Conservation (phyloP, 1,140 invertebrate species). For the Drosophila gunungcola region DNA sequence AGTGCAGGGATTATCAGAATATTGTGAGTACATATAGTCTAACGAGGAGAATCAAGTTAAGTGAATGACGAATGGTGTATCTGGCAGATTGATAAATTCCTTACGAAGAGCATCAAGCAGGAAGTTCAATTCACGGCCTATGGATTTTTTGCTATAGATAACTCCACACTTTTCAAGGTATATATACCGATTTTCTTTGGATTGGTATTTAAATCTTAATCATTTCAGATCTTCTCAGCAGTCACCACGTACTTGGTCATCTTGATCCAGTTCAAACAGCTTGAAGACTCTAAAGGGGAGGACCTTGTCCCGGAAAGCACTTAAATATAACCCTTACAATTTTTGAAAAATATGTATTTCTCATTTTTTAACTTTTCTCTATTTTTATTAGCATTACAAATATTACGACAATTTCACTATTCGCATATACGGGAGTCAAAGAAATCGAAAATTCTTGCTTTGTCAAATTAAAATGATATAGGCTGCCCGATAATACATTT, state of each 20-base stretch:
- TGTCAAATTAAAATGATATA: slow-evolving; percentile 32
- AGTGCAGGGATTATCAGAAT: slow-evolving; percentile 77
- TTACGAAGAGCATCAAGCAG: slow-evolving; percentile 83
- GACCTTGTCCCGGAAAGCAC: slow-evolving; percentile 36
- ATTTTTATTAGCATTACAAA: slow-evolving; percentile 62
- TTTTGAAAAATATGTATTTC: slow-evolving; percentile 8
- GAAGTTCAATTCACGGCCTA: slow-evolving; percentile 83
- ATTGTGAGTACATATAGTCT: slow-evolving; percentile 52
- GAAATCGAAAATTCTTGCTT: slow-evolving; percentile 6
- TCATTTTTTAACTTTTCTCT: slow-evolving; percentile 39
- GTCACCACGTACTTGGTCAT: slow-evolving; percentile 83
- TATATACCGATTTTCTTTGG: too few relatives aligned
- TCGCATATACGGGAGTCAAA: slow-evolving; percentile 40
- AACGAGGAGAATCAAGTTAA: not conserved
- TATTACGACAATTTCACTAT: slow-evolving; percentile 72
- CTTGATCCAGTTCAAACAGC: slow-evolving; percentile 81
- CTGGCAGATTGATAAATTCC: slow-evolving; percentile 79
- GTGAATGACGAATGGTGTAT: not conserved
- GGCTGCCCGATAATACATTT: slow-evolving; percentile 31
- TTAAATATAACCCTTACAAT: not conserved
- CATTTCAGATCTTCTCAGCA: slow-evolving; percentile 79
- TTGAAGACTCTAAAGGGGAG: slow-evolving; percentile 77
- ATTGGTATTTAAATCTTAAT: not conserved
- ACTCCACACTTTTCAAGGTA: slow-evolving; percentile 82
- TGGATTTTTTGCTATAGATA: slow-evolving; percentile 82